Percentiles rank a stretch among this genome's conserved stretches.
These are phyloP conservation scores for Ephialtes manifestator DNA, from an alignment of 2,888 invertebrate species.

Conservation along the genomic window DNA sequence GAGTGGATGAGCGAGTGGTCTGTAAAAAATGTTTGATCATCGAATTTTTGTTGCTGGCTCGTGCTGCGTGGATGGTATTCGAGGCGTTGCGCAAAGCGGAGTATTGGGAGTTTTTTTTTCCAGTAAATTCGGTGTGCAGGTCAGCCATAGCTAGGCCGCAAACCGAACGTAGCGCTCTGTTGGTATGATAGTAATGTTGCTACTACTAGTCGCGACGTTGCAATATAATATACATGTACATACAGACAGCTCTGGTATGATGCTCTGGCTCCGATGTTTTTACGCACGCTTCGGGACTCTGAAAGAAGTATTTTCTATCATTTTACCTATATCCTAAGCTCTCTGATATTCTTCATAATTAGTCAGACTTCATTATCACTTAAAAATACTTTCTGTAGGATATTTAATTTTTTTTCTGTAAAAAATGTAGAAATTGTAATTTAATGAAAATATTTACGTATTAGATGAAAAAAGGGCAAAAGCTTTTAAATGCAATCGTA, in stretches of 20 bases:
- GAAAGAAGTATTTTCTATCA: too few relatives aligned
- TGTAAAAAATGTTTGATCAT: slow-evolving; percentile 69
- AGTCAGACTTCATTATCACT: too few relatives aligned
- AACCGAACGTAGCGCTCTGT: slow-evolving; percentile 40
- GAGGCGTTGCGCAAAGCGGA: slow-evolving; percentile 37
- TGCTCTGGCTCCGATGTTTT: not conserved
- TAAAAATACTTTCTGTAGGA: too few relatives aligned
- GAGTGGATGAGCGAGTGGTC: slow-evolving; percentile 62
- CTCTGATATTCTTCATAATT: too few relatives aligned
- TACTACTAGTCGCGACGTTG: slow-evolving; percentile 31
- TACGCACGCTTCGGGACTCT: slow-evolving; percentile 35
- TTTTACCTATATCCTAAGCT: too few relatives aligned
- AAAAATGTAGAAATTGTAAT: too few relatives aligned
- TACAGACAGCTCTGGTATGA: not conserved
- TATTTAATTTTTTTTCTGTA: too few relatives aligned
- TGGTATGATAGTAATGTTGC: slow-evolving; percentile 31
- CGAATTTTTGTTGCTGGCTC: slow-evolving; percentile 63
- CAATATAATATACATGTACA: not conserved
- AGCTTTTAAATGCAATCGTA: too few relatives aligned
- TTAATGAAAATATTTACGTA: too few relatives aligned
- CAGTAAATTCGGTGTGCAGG: slow-evolving; percentile 54
- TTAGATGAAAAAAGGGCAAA: too few relatives aligned
- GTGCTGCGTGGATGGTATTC: slow-evolving; percentile 28
- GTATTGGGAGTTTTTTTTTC: slow-evolving; percentile 48
- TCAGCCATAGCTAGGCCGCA: slow-evolving; percentile 52